phyloP scores from a whole-genome alignment of 2,888 invertebrate genomes.

The Mesorhabditis spiculigera region DNA sequence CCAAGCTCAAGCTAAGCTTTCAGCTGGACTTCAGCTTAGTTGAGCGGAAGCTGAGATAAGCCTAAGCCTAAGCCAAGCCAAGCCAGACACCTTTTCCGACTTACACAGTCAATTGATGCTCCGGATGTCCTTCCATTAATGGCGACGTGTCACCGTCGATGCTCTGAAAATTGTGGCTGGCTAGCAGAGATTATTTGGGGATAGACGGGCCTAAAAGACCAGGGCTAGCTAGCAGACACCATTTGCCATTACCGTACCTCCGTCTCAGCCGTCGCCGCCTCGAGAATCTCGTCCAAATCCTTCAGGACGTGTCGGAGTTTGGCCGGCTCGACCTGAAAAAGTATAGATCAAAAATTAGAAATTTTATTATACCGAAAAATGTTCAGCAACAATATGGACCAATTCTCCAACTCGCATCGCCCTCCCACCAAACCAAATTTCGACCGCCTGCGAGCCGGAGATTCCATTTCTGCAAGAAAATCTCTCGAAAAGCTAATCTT shows the following conservation, averaged over 20 bases:
- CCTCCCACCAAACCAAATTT: not conserved
- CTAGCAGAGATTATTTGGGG: too few relatives aligned
- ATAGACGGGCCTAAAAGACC: too few relatives aligned
- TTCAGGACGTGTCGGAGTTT: not conserved
- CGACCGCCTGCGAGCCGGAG: slow-evolving; percentile 1
- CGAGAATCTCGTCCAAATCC: not conserved
- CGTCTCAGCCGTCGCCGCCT: not conserved
- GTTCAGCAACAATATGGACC: not conserved
- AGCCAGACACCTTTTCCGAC: too few relatives aligned
- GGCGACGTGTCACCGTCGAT: too few relatives aligned
- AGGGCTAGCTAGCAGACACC: too few relatives aligned
- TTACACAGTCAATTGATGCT: too few relatives aligned
- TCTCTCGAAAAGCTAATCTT: not conserved
- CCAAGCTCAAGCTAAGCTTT: too few relatives aligned
- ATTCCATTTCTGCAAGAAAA: not conserved
- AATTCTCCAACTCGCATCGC: not conserved
- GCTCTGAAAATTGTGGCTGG: too few relatives aligned
- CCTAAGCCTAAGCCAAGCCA: too few relatives aligned
- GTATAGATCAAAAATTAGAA: not conserved
- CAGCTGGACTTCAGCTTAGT: too few relatives aligned
- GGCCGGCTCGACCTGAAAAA: not conserved
- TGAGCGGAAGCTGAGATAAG: too few relatives aligned
- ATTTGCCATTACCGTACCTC: not conserved
- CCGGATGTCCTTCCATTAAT: too few relatives aligned
- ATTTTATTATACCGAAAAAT: not conserved